Base-by-base conservation (phyloP, 1,140 invertebrate species). In the Lasioglossum baleicum region DNA sequence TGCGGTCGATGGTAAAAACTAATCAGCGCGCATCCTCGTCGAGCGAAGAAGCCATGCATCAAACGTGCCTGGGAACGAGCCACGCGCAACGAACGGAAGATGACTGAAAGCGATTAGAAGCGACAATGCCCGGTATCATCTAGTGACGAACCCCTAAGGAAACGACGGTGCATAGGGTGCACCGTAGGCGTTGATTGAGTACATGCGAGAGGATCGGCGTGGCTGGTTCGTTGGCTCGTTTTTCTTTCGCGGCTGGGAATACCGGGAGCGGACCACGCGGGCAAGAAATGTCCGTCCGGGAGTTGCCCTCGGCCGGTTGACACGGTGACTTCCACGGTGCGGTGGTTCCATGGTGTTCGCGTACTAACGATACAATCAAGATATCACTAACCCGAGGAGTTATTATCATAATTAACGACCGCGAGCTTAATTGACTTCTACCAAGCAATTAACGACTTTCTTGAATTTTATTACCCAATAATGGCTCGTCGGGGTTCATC, bases 361-460 rank as follows among this genome's bases (percentile, higher is more conserved):
- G 44, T 75, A 69, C 60, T 78, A 80, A 71, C 66, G 44, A 81
- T 85, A 78, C 61, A 83, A 83, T 78, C 71, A 61, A 77, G 74
- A 70, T 87, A 86, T 82, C 69, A 42, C 71, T 40, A 76, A 68
- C 65, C 60, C 65, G 22, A 26, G 40, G n/a, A 60, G 63, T 61
- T 65, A 80, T 88, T 85, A 83, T 74, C 79, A 65, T 81, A 83
- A 87, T 88, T 83, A 87, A 83, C 64, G 71, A 35, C 56, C 70
- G 42, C 26, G 26, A 20, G 17, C 53, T 81, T 85, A 85, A 87
- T 88, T 87, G 81, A 87, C 78, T 85, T 83, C 60, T 77, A 26
- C 60, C 48, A 44, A 26, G 73, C 77, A 70, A 87, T 85, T 83
- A 83, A 85, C 42, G 74, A 74, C 75, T 70, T 53, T 80, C 56